These are phyloP conservation scores for Dryadula phaetusa DNA, from an alignment of 2,888 invertebrate genomes.

Conservation along the genomic window DNA sequence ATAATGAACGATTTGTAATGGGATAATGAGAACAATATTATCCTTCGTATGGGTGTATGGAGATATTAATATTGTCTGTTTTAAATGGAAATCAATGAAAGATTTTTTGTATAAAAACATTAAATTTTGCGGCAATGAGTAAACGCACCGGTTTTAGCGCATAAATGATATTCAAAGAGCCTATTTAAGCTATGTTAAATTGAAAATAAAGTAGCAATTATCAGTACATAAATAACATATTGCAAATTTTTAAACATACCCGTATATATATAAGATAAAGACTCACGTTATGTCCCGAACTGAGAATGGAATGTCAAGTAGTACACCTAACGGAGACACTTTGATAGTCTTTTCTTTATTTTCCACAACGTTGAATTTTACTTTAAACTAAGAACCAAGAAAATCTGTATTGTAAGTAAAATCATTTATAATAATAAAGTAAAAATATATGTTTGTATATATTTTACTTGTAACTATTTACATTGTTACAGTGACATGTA, in stretches of 20 bases:
- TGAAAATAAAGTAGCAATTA: no score
- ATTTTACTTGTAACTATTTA: neutral
- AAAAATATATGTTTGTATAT: no score
- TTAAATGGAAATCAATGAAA: neutral
- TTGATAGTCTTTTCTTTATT: conserved; percentile 1
- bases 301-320: conserved; percentile 3
- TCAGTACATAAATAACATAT: no score
- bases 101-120: neutral
- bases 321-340: neutral
- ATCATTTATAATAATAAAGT: no score
- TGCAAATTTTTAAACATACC: neutral
- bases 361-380: neutral
- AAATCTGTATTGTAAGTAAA: neutral
- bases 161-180: neutral
- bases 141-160: no score
- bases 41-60: neutral
- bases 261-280: neutral
- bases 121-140: no score
- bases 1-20: conserved; percentile 44
- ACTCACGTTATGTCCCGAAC: neutral
- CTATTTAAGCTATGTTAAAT: no score
- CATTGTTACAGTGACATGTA: neutral
- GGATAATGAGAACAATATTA: conserved; percentile 32
- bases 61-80: neutral
- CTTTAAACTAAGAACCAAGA: neutral